Evolutionary conservation across 37 sponge, comb jelly and placozoan species (phyloP).

Genomic region (Cladorhizidae sp.): DNA sequence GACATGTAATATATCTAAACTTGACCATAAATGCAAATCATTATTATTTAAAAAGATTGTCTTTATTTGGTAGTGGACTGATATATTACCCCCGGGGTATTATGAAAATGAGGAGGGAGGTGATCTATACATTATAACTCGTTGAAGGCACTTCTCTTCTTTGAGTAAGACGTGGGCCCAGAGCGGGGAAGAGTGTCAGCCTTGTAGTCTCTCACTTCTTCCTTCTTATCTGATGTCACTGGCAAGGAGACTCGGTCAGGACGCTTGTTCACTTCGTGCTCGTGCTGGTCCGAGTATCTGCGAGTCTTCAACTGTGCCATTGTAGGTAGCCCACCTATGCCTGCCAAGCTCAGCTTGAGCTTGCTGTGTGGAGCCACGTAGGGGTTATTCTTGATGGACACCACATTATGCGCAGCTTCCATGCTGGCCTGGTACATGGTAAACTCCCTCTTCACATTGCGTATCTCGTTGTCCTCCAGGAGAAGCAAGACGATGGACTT

Average conservation of each 20-base stretch:
- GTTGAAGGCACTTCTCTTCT: background rate
- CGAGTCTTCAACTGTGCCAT: slow-evolving; percentile 8
- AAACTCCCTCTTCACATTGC: slow-evolving; percentile 31
- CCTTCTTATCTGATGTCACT: background rate
- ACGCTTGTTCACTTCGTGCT: background rate
- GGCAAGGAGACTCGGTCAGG: slow-evolving; percentile 11
- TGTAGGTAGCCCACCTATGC: background rate
- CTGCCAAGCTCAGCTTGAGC: background rate
- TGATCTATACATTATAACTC: background rate
- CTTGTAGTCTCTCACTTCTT: background rate
- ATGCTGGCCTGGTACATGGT: background rate
- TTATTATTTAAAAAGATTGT: background rate
- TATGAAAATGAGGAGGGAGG: background rate
- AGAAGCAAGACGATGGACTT: slow-evolving; percentile 28
- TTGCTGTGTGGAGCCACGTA: slow-evolving; percentile 32
- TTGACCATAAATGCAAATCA: background rate
- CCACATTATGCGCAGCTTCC: background rate
- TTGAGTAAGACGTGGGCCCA: background rate
- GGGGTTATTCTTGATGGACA: slow-evolving; percentile 37
- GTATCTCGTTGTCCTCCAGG: slow-evolving; percentile 64
- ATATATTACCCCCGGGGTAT: background rate
- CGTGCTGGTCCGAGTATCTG: slow-evolving; percentile 28
- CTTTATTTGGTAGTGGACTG: background rate
- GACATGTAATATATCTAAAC: background rate
- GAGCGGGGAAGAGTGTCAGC: slow-evolving; percentile 30